These are phyloP conservation scores for Callionymus lyra DNA, from an alignment of 2,113 vertebrate species.

Conservation along the genomic window DNA sequence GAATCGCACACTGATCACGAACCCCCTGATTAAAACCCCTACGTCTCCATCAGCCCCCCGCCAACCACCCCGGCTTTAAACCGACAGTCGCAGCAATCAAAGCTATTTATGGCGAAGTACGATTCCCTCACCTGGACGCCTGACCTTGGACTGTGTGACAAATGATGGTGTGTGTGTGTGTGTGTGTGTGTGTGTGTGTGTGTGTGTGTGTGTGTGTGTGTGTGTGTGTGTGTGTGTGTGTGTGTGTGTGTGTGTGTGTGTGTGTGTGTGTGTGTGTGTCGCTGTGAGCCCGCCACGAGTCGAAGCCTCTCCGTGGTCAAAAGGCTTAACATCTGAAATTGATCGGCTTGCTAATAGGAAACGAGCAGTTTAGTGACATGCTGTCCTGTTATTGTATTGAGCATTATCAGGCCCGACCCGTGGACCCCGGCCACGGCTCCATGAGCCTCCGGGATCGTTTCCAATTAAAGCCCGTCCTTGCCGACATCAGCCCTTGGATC, in stretches of 20 bases:
- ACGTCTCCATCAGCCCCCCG: slow-evolving; percentile 24
- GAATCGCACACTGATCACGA: no score
- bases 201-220: slow-evolving; percentile 19
- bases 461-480: slow-evolving; percentile 31
- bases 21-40: slow-evolving; percentile 30
- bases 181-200: slow-evolving; percentile 22
- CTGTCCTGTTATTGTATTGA: slow-evolving; percentile 37
- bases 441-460: slow-evolving; percentile 20
- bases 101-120: slow-evolving; percentile 39
- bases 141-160: slow-evolving; percentile 50
- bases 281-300: slow-evolving; percentile 19
- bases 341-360: slow-evolving; percentile 32
- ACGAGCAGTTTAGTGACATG: slow-evolving; percentile 16
- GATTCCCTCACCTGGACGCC: slow-evolving; percentile 24
- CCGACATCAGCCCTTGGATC: slow-evolving; percentile 27
- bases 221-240: slow-evolving; percentile 6
- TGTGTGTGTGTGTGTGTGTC: slow-evolving; percentile 18
- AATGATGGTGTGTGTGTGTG: slow-evolving; percentile 32
- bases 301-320: slow-evolving; percentile 2
- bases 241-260: slow-evolving; percentile 27
- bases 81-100: slow-evolving; percentile 1
- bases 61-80: slow-evolving; percentile 19
- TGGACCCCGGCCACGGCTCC: slow-evolving; percentile 11
- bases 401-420: slow-evolving; percentile 22
- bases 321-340: slow-evolving; percentile 30